A percentile compares a stretch with the other conserved stretches of the same genome.
These are phyloP conservation scores for Megalops cyprinoides DNA, from an alignment of 2,797 vertebrate species.

Conservation along the genomic window DNA sequence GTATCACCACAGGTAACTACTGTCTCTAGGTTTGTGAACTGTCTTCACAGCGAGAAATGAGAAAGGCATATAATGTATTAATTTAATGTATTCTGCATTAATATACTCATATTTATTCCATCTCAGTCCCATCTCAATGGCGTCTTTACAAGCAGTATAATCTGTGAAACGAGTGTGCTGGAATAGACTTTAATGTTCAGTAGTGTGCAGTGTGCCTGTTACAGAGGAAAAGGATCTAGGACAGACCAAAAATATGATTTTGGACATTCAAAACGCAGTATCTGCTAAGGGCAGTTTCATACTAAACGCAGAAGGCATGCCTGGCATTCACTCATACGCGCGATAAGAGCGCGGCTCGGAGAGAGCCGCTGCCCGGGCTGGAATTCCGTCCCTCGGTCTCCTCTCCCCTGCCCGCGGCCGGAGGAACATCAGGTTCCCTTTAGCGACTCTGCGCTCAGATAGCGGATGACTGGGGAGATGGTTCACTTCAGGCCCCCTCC, in stretches of 20 bases:
- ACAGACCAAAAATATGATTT: no score
- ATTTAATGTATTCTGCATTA: neutral
- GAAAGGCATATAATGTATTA: neutral
- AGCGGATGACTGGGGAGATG: constrained; percentile 6
- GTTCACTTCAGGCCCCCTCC: constrained; percentile 10
- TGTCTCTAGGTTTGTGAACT: no score
- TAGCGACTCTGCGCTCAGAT: neutral
- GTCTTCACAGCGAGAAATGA: no score
- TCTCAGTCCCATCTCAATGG: neutral
- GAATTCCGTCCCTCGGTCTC: neutral
- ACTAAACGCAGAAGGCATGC: neutral
- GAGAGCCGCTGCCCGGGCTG: neutral
- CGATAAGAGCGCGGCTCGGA: neutral
- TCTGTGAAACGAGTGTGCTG: no score
- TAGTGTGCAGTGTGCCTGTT: no score
- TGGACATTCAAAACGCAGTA: neutral
- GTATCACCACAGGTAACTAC: no score
- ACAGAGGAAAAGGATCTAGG: no score
- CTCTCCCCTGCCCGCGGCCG: neutral
- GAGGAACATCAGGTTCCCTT: neutral
- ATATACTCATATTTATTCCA: neutral
- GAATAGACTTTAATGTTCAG: no score
- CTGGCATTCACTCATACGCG: neutral
- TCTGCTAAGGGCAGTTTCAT: neutral
- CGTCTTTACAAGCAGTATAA: no score